Percentiles rank a stretch among this genome's conserved stretches.
Evolutionary conservation across 2,888 invertebrate species (phyloP).

Genomic region (Podabrus alpinus): DNA sequence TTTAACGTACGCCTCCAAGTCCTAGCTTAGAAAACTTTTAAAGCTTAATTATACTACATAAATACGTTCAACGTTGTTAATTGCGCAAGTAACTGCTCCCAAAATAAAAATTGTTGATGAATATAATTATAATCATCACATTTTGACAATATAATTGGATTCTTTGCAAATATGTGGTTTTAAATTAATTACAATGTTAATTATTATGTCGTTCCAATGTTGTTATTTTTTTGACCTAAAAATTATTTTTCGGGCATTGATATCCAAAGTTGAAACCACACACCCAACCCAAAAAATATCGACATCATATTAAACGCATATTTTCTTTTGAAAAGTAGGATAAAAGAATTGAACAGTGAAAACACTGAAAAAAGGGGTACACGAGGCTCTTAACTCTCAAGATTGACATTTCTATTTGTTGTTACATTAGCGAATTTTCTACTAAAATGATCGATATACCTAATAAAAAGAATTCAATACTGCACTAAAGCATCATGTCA

Average conservation of each 20-base stretch:
- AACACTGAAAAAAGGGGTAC: not conserved
- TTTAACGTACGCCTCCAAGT: not conserved
- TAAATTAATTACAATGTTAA: not conserved
- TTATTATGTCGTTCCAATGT: not conserved
- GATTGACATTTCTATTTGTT: not conserved
- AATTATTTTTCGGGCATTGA: not conserved
- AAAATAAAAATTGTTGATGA: too few relatives aligned
- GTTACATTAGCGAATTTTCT: not conserved
- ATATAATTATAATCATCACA: too few relatives aligned
- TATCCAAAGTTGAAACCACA: too few relatives aligned
- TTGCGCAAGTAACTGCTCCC: too few relatives aligned
- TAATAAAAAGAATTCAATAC: not conserved
- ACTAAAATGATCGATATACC: not conserved
- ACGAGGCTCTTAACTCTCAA: not conserved
- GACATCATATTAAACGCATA: not conserved
- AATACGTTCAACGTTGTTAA: too few relatives aligned
- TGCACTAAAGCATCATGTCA: not conserved
- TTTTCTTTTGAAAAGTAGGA: not conserved
- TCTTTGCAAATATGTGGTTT: not conserved
- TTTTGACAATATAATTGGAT: not conserved
- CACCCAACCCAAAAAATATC: too few relatives aligned
- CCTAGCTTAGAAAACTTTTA: too few relatives aligned
- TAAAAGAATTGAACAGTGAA: not conserved
- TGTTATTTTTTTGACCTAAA: not conserved
- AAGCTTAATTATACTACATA: too few relatives aligned